A percentile compares a stretch with the other conserved stretches of the same genome.
phyloP scores from a whole-genome alignment of 2,888 invertebrate species.

The Tridacna crocea region DNA sequence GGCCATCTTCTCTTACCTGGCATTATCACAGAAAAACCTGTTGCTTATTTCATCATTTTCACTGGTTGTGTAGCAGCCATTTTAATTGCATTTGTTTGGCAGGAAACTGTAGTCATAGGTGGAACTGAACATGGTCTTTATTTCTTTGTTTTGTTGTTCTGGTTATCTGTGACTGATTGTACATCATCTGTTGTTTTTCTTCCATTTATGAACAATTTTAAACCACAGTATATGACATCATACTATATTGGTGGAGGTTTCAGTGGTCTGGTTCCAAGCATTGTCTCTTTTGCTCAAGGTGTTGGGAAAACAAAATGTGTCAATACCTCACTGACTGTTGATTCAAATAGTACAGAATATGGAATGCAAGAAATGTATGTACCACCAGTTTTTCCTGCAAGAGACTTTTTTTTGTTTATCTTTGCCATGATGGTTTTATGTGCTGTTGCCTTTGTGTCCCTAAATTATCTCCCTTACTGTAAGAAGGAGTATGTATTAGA shows the following conservation, averaged over 20 bases:
- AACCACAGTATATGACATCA: constrained; percentile 90
- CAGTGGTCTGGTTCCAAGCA: constrained; percentile 90
- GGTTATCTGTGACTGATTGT: constrained; percentile 91
- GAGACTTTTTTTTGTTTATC: constrained; percentile 88
- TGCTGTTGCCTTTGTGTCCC: constrained; percentile 87
- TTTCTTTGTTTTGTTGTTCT: constrained; percentile 88
- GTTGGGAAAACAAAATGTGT: constrained; percentile 85
- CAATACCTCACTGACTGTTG: constrained; percentile 79
- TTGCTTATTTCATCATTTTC: constrained; percentile 85
- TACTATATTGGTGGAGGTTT: constrained; percentile 87
- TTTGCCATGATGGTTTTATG: constrained; percentile 88
- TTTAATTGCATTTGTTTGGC: constrained; percentile 85
- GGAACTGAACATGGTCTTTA: constrained; percentile 81
- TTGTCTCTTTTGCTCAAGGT: constrained; percentile 92
- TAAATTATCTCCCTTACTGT: constrained; percentile 85
- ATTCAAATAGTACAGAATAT: constrained; percentile 45
- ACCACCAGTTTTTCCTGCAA: constrained; percentile 88
- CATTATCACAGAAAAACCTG: constrained; percentile 79
- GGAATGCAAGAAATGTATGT: constrained; percentile 75
- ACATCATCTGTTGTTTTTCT: constrained; percentile 94
- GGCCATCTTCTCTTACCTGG: constrained; percentile 36
- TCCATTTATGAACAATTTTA: constrained; percentile 91
- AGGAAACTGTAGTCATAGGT: constrained; percentile 86
- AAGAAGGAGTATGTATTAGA: constrained; percentile 63
- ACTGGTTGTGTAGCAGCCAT: constrained; percentile 84